A percentile compares a stretch with the other conserved stretches of the same genome.
Conservation (phyloP, 2,113 vertebrate genomes). For the Pluvianellus socialis region DNA sequence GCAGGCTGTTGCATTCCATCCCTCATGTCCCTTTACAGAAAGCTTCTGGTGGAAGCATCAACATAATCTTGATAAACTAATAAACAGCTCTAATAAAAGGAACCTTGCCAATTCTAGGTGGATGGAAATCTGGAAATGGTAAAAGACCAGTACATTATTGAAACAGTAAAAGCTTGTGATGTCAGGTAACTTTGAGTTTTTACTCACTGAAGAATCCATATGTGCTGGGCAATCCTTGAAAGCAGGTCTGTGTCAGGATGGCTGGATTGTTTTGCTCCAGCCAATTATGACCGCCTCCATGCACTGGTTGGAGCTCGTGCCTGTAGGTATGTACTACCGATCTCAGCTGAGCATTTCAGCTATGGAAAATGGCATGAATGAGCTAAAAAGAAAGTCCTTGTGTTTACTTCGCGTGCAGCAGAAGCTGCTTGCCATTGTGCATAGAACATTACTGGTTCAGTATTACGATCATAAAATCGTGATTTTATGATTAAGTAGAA, state of each 20-base stretch:
- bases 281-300: neutral
- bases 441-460: neutral
- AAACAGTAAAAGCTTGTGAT: neutral
- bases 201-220: neutral
- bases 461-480: neutral
- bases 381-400: neutral
- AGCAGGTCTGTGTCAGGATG: neutral
- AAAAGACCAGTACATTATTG: neutral
- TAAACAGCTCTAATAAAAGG: neutral
- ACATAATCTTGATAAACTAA: neutral
- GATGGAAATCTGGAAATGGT: neutral
- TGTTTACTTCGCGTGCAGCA: neutral
- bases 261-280: neutral
- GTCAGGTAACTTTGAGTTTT: neutral
- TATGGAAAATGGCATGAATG: neutral
- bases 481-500: neutral
- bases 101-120: neutral
- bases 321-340: neutral
- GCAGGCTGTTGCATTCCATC: neutral
- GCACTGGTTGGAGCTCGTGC: neutral
- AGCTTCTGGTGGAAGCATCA: neutral
- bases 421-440: neutral
- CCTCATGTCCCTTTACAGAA: neutral
- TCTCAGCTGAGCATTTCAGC: neutral
- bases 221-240: neutral